Evolutionary conservation across 2,888 invertebrate species (phyloP), one percentile per base, ranked within the genome.

Genomic region (Cerastoderma edule): DNA sequence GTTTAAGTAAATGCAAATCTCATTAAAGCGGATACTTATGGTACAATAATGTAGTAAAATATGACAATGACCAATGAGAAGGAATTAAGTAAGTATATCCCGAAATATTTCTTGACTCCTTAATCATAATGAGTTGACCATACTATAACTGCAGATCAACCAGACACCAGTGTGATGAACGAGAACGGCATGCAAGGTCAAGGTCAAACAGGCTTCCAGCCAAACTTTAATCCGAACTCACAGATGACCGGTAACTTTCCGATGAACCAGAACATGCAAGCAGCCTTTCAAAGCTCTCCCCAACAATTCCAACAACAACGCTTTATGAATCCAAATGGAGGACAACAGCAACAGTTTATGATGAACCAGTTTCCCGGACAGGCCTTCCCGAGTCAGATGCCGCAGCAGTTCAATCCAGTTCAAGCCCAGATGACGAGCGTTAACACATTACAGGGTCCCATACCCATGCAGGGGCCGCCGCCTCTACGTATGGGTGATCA

Each of bases 91-190:
- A n/a, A n/a, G n/a, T n/a, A n/a, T n/a, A n/a, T n/a, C n/a, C n/a
- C n/a, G n/a, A n/a, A n/a, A n/a, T n/a, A n/a, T n/a, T n/a, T n/a
- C n/a, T n/a, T n/a, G n/a, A n/a, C n/a, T 53, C n/a, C 53, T 53
- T 22, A 8, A 22, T 16, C 22, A n/a, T 53, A n/a, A 22, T 53
- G n/a, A 16, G 8, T 53, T 22, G n/a, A 6, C 53, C 53, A 22
- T 48, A 22, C 6, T 48, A 22, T 22, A 5, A 48, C 48, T 48
- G 44, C 57, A 80, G 80, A 76, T 39, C 63, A 69, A 10, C 80
- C 80, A 5, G 75, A 80, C 8, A 80, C 80, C 2, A 70, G 66
- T 5, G 80, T 80, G 2, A 28, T 65, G 13, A 76, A 76, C 24
- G 80, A 71, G n/a, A 70, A 73, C 30, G 50, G 30, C n/a, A 48